Percentiles rank a stretch among this genome's conserved stretches.
Evolutionary conservation across 1,140 invertebrate species (phyloP).

Genomic region (Cotesia vestalis): DNA sequence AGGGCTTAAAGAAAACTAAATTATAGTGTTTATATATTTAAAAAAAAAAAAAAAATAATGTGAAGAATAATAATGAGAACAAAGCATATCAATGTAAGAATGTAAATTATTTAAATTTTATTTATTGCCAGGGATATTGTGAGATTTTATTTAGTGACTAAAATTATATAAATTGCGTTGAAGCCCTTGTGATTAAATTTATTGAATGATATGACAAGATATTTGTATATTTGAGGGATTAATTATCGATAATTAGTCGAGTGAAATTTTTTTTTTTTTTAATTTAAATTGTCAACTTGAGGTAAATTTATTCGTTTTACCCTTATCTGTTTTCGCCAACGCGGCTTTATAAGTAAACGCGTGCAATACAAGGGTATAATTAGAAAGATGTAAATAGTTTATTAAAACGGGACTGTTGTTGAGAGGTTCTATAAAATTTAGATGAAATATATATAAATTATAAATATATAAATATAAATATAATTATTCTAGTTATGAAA

Average conservation of each 20-base stretch:
- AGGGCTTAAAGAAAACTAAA: not conserved
- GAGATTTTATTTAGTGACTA: too few relatives aligned
- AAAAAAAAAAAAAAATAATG: not conserved
- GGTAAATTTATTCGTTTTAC: not conserved
- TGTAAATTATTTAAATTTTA: too few relatives aligned
- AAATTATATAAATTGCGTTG: too few relatives aligned
- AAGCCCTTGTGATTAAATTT: too few relatives aligned
- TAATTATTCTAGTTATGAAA: constrained; percentile 1
- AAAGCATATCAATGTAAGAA: constrained; percentile 20
- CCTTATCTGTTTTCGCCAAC: constrained; percentile 3
- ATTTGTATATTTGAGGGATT: too few relatives aligned
- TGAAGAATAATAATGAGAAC: too few relatives aligned
- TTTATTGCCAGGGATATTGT: too few relatives aligned
- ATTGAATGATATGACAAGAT: too few relatives aligned
- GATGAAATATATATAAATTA: not conserved
- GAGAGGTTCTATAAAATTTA: constrained; percentile 2
- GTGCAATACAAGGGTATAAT: constrained; percentile 25
- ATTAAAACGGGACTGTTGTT: constrained; percentile 40
- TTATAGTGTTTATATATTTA: not conserved
- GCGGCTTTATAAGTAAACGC: not conserved
- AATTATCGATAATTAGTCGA: not conserved
- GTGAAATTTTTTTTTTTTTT: too few relatives aligned
- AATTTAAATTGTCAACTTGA: too few relatives aligned
- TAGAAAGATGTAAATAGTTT: constrained; percentile 49
- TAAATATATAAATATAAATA: not conserved